These are phyloP conservation scores for Tapirus terrestris DNA, from an alignment of 2,113 vertebrate species.

Conservation along the genomic window DNA sequence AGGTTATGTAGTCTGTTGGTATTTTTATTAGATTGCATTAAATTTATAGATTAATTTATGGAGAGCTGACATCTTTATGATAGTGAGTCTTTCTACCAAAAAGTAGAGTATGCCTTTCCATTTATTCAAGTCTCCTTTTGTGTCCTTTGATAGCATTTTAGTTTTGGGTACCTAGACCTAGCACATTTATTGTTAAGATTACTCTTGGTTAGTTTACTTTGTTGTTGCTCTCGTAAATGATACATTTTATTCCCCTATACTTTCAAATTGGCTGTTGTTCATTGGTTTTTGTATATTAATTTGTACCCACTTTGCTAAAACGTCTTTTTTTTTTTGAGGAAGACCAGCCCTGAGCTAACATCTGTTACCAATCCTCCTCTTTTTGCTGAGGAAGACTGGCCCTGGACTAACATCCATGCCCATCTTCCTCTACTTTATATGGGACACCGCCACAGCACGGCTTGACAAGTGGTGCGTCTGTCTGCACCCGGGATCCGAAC, in stretches of 20 bases:
- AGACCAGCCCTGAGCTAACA: no score
- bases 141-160: neutral
- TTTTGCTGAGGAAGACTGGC: no score
- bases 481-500: no score
- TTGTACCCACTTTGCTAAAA: conserved; percentile 48
- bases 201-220: conserved; percentile 36
- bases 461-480: no score
- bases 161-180: neutral
- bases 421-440: no score
- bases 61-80: conserved; percentile 62
- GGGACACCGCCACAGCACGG: no score
- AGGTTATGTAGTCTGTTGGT: conserved; percentile 27
- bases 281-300: neutral
- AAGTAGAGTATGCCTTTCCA: conserved; percentile 40
- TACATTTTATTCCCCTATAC: neutral
- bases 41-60: conserved; percentile 68
- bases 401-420: no score
- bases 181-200: conserved; percentile 35
- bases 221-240: neutral
- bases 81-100: conserved; percentile 27
- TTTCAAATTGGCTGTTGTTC: neutral
- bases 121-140: neutral
- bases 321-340: neutral
- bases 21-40: conserved; percentile 67
- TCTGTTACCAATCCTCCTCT: no score